phyloP scores from a whole-genome alignment of 2,797 vertebrate genomes.

The Hipposideros larvatus region DNA sequence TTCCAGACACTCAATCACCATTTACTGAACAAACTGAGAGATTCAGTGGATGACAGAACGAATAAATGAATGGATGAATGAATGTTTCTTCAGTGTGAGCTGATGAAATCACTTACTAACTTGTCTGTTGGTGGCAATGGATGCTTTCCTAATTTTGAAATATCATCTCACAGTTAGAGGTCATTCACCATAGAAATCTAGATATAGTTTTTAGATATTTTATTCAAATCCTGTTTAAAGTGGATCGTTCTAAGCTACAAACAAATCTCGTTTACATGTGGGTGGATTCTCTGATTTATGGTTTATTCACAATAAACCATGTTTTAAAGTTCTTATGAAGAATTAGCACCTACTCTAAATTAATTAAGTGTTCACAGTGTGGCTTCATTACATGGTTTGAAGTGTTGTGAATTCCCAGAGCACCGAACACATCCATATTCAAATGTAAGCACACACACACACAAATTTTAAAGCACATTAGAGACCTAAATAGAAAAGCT shows the following conservation, averaged over 20 bases:
- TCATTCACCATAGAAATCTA: background rate
- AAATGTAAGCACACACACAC: slow-evolving; percentile 69
- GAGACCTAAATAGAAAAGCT: slow-evolving; percentile 63
- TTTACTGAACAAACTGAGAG: background rate
- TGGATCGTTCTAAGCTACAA: slow-evolving; percentile 53
- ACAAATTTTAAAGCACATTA: background rate
- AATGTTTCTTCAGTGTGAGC: background rate
- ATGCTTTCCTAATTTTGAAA: slow-evolving; percentile 48
- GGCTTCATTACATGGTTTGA: slow-evolving; percentile 81
- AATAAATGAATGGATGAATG: background rate
- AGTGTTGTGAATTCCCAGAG: slow-evolving; percentile 79
- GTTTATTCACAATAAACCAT: slow-evolving; percentile 76
- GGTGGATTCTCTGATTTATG: slow-evolving; percentile 70
- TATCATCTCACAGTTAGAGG: slow-evolving; percentile 12
- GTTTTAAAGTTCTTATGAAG: slow-evolving; percentile 84
- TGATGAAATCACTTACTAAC: background rate
- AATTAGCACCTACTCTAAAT: slow-evolving; percentile 83
- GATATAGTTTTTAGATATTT: slow-evolving; percentile 47
- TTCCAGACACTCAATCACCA: no score
- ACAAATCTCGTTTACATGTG: slow-evolving; percentile 71
- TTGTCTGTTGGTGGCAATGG: background rate
- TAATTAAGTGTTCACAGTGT: slow-evolving; percentile 83
- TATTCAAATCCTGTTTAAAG: slow-evolving; percentile 60
- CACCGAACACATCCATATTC: slow-evolving; percentile 77
- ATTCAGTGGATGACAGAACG: background rate